Evolutionary conservation across 2,797 vertebrate genomes (phyloP).

Genomic region (Hemitrygon akajei): DNA sequence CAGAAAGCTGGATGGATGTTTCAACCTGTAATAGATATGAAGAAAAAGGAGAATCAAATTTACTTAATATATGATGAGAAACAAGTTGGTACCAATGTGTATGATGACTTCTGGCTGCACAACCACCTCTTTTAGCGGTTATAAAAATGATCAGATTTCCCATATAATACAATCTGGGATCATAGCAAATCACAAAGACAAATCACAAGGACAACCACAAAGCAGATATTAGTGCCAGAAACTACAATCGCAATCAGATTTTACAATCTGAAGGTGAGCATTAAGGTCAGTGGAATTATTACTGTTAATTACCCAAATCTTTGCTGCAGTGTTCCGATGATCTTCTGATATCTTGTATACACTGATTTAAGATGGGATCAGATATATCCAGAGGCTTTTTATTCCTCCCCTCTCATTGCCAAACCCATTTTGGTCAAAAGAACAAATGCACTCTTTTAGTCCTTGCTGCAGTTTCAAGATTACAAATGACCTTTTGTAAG

Average conservation of each 20-base stretch:
- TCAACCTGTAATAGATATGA: not conserved
- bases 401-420: not conserved
- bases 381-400: not conserved
- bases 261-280: not conserved
- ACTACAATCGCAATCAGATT: not conserved
- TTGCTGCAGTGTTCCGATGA: not conserved
- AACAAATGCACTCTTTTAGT: not conserved
- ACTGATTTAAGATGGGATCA: not conserved
- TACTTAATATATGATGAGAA: not conserved
- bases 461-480: not conserved
- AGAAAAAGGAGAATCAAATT: not conserved
- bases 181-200: not conserved
- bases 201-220: not conserved
- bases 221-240: not conserved
- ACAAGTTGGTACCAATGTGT: too few species aligned
- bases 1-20: too few species aligned
- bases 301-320: not conserved
- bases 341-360: not conserved
- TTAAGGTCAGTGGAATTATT: not conserved
- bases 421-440: not conserved
- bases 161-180: not conserved
- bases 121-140: not conserved
- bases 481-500: not conserved
- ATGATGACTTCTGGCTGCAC: too few species aligned
- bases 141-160: not conserved